Evolutionary conservation across 2,888 invertebrate species (phyloP), one percentile per base, ranked within the genome.

Genomic region (Margaritifera margaritifera): DNA sequence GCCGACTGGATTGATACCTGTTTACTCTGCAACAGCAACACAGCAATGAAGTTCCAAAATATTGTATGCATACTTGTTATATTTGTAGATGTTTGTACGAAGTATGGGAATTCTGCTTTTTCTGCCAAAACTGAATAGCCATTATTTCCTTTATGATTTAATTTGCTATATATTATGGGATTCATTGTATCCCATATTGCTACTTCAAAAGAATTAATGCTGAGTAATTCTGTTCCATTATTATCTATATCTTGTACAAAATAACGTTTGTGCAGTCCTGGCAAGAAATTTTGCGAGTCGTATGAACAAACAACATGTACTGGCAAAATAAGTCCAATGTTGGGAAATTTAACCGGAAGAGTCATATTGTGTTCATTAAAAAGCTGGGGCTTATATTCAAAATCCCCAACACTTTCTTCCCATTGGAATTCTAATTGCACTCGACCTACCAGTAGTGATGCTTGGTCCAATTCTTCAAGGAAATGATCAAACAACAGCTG

Each of bases 151-250:
- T 64, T 42, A 42, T 66, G 56, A 19, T 74, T 55, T 59, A 79
- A 73, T 20, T 69, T 66, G n/a, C 62, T 69, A 42, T 42, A 42
- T 2, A 71, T 77, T n/a, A 62, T 71, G 4, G 72, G 71, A 24
- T 95, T 95, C 0, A 96, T 97, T 4, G 96, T 93, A 87, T 98
- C 97, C 75, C 98, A 95, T 70, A 98, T 95, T 22, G 95, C 74
- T 1, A 92, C 84, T 52, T 78, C 84, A 65, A 94, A 91, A 88
- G 96, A 96, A 88, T 96, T 96, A 69, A 75, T 78, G 6, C 53
- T 42, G 19, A 78, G 68, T 8, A 79, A 88, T 80, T 72, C 94
- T 93, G 78, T 92, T 20, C 73, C 75, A 22, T 68, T 55, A 20
- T 76, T 78, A 31, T 70, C 68, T 3, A 72, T 64, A 61, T 82